A percentile compares a stretch with the other conserved stretches of the same genome.
Conservation (phyloP, 2,113 vertebrate genomes). For the Regulus satrapa region DNA sequence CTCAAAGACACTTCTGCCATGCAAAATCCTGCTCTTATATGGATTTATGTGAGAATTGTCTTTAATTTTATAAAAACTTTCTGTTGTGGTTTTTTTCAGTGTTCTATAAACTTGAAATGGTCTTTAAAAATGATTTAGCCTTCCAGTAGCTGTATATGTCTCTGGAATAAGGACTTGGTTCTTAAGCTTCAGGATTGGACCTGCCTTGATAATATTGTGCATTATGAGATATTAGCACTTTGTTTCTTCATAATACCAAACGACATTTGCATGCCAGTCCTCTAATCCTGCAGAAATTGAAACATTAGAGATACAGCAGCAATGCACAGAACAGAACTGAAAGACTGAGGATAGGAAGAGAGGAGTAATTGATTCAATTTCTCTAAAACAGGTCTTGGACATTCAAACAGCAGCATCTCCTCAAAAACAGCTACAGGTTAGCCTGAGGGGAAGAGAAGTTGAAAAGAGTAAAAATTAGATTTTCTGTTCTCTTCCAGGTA, state of each 20-base stretch:
- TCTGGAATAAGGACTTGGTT: not conserved
- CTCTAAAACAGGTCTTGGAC: not conserved
- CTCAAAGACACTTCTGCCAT: not conserved
- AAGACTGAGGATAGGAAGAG: not conserved
- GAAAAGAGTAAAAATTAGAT: not conserved
- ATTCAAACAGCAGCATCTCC: not conserved
- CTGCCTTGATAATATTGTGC: not conserved
- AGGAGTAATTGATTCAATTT: not conserved
- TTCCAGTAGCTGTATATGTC: not conserved
- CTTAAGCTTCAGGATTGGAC: not conserved
- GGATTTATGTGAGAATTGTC: not conserved
- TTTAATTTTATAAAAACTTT: not conserved
- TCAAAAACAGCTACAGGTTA: not conserved
- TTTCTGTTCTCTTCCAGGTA: not conserved
- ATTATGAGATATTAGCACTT: not conserved
- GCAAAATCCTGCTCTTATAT: not conserved
- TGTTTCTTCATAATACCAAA: not conserved
- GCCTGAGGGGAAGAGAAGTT: not conserved
- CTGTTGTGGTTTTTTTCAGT: accelerated
- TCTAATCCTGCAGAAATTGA: not conserved
- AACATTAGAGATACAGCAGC: accelerated
- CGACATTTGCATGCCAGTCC: not conserved
- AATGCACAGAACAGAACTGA: not conserved
- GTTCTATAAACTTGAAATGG: not conserved
- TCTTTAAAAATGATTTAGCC: not conserved